Percentiles rank a stretch among this genome's conserved stretches.
Conservation (phyloP, 2,113 vertebrate genomes). For the Xyliphius kryptos region DNA sequence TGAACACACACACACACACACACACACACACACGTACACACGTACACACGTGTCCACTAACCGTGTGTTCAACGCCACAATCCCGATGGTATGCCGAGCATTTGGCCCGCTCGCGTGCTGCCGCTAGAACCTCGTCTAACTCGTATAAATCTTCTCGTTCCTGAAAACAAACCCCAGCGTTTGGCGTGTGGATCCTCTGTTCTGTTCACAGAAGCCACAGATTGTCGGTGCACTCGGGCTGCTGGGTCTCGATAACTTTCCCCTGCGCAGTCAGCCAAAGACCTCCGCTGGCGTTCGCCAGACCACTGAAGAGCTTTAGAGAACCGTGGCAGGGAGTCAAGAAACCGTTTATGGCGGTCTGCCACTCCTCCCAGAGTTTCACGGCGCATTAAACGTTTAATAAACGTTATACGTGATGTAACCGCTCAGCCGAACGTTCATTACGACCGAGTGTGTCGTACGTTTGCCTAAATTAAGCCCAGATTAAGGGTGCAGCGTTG, state of each 20-base stretch:
- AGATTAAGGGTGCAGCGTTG: too few relatives aligned
- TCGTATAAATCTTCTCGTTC: slow-evolving; percentile 15
- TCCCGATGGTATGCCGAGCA: too few relatives aligned
- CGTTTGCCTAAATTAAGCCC: too few relatives aligned
- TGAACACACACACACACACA: too few relatives aligned
- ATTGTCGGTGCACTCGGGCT: slow-evolving; percentile 3
- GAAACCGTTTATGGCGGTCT: background rate
- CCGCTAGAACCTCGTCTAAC: too few relatives aligned
- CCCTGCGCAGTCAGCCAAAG: slow-evolving; percentile 22
- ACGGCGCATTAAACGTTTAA: background rate
- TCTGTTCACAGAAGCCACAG: background rate
- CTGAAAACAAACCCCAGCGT: slow-evolving; percentile 35
- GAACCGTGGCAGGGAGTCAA: slow-evolving; percentile 1
- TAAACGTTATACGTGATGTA: too few relatives aligned
- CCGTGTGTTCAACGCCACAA: too few relatives aligned
- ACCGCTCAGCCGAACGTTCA: too few relatives aligned
- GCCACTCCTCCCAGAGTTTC: background rate
- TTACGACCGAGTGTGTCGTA: too few relatives aligned
- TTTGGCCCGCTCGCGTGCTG: too few relatives aligned
- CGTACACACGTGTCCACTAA: too few relatives aligned
- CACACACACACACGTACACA: too few relatives aligned
- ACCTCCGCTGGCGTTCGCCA: slow-evolving; percentile 5
- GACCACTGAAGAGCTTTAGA: slow-evolving; percentile 1
- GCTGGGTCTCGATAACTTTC: slow-evolving; percentile 15
- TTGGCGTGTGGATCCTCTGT: background rate